Conservation (phyloP, 2,888 invertebrate species). For the Suillia variegata region DNA sequence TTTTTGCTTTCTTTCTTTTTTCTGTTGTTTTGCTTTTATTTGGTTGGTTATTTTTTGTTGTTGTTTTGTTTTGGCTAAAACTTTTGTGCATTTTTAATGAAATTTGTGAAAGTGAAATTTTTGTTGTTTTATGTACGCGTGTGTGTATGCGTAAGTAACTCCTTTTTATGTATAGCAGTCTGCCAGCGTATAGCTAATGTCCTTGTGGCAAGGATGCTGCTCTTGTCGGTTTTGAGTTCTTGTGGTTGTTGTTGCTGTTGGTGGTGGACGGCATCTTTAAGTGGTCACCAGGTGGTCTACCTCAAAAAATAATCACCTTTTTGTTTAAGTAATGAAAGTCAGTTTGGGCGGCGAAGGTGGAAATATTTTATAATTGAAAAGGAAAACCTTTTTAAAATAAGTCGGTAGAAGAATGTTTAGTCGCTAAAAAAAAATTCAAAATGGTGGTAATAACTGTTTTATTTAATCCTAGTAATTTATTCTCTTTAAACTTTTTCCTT, state of each 20-base stretch:
- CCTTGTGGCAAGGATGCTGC: background rate
- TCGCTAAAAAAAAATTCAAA: no score
- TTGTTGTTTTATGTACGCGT: background rate
- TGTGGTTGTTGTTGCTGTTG: background rate
- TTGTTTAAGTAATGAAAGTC: background rate
- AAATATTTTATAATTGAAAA: background rate
- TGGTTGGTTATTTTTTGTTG: constrained; percentile 13
- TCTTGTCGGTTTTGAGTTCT: no score
- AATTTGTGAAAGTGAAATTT: constrained; percentile 12
- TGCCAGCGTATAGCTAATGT: background rate
- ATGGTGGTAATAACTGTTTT: no score
- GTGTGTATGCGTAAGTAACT: background rate
- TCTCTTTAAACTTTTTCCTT: no score
- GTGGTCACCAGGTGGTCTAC: constrained; percentile 37
- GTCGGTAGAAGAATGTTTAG: background rate
- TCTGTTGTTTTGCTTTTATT: constrained; percentile 12
- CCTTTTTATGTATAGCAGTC: background rate
- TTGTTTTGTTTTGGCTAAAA: constrained; percentile 12
- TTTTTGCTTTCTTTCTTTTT: constrained; percentile 13
- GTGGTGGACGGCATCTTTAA: constrained; percentile 23
- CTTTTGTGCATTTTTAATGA: constrained; percentile 41
- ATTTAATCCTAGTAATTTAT: no score
- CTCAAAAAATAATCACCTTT: background rate
- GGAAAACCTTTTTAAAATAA: background rate
- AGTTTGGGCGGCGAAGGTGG: background rate